Percentiles rank a stretch among this genome's conserved stretches.
Conservation (phyloP, 1,140 invertebrate species). For the Zaprionus tsacasi region DNA sequence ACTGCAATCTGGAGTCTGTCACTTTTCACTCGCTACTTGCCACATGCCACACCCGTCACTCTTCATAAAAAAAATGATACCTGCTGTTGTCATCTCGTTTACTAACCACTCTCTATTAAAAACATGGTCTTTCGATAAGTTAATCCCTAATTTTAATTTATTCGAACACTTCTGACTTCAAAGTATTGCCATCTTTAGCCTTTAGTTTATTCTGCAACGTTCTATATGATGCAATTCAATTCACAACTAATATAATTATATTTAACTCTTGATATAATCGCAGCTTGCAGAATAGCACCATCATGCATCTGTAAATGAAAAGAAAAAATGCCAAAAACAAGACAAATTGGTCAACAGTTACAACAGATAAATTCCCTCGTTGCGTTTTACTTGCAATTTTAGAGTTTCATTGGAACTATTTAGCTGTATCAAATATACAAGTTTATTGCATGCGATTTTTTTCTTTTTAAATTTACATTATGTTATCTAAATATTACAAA, state of each 20-base stretch:
- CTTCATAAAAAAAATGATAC: conserved; percentile 30
- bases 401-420: conserved; percentile 20
- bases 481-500: background rate
- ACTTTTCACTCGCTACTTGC: conserved; percentile 20
- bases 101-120: conserved; percentile 15
- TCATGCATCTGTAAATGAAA: conserved; percentile 82
- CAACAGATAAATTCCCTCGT: conserved; percentile 11
- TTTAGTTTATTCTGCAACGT: conserved; percentile 57
- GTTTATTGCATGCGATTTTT: conserved; percentile 40
- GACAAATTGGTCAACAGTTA: conserved; percentile 11
- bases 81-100: conserved; percentile 9
- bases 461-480: background rate
- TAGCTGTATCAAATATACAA: conserved; percentile 12
- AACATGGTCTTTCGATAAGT: conserved; percentile 20
- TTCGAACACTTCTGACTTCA: conserved; percentile 48
- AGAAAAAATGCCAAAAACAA: conserved; percentile 24
- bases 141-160: conserved; percentile 6
- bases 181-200: conserved; percentile 73
- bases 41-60: conserved; percentile 26
- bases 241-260: conserved; percentile 45
- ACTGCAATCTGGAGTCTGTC: conserved; percentile 12
- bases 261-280: conserved; percentile 48
- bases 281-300: conserved; percentile 84
- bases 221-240: conserved; percentile 27
- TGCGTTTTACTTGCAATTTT: conserved; percentile 11